Evolutionary conservation across 2,888 invertebrate species (phyloP).

Genomic region (Dynastes hyllus): DNA sequence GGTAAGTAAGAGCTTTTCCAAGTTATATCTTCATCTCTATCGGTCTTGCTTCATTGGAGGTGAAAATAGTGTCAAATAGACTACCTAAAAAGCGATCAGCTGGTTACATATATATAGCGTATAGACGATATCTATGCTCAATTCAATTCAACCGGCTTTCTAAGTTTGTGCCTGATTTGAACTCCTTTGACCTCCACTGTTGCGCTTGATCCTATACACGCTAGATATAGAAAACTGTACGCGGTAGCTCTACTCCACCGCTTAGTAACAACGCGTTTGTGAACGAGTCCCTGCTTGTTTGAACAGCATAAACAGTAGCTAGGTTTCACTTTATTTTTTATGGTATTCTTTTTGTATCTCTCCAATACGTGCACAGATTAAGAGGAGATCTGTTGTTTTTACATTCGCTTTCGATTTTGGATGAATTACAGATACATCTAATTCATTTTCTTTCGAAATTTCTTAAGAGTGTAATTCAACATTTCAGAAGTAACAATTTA

Average conservation of each 20-base stretch:
- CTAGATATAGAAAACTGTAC: constrained; percentile 9
- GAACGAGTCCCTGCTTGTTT: neutral
- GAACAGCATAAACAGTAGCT: too few relatives aligned
- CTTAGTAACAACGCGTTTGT: constrained; percentile 32
- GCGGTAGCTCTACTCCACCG: neutral
- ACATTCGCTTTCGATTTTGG: constrained; percentile 3
- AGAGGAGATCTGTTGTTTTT: neutral
- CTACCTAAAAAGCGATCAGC: neutral
- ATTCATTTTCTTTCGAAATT: too few relatives aligned
- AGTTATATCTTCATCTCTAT: neutral
- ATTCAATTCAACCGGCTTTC: constrained; percentile 17
- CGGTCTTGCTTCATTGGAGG: neutral
- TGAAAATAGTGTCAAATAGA: constrained; percentile 28
- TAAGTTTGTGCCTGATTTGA: constrained; percentile 30
- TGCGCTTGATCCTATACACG: neutral
- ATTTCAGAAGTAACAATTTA: too few relatives aligned
- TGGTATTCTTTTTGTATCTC: constrained; percentile 11
- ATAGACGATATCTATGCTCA: too few relatives aligned
- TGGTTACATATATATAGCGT: neutral
- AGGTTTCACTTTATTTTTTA: constrained; percentile 28
- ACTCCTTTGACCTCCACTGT: constrained; percentile 30
- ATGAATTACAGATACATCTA: too few relatives aligned
- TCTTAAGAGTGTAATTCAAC: too few relatives aligned
- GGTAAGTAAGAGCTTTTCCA: constrained; percentile 22
- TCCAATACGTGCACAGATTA: neutral